phyloP scores from a whole-genome alignment of 2,797 vertebrate genomes.

The Menidia menidia region DNA sequence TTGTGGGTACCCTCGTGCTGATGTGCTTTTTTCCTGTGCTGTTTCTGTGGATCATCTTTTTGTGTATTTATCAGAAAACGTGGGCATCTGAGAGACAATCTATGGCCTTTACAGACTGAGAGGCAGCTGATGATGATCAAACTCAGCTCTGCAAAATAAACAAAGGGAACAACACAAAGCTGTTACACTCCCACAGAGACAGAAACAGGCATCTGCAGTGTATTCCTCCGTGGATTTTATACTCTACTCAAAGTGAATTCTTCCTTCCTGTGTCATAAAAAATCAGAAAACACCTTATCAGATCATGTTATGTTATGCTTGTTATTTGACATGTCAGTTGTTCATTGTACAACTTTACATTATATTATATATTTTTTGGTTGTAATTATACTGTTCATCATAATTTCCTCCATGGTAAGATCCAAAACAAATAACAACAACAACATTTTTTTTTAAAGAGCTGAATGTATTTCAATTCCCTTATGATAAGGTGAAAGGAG shows the following conservation, averaged over 20 bases:
- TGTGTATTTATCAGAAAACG: conserved; percentile 35
- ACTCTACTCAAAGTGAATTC: conserved; percentile 50
- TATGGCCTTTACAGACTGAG: conserved; percentile 40
- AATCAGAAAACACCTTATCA: conserved; percentile 51
- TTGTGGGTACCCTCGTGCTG: conserved; percentile 20
- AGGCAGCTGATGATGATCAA: conserved; percentile 54
- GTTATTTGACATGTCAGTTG: conserved; percentile 48
- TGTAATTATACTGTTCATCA: not conserved
- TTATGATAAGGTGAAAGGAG: not conserved
- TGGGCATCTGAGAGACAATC: conserved; percentile 35
- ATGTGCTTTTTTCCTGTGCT: conserved; percentile 19
- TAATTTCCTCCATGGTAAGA: not conserved
- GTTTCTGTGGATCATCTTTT: conserved; percentile 9
- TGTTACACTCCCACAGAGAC: conserved; percentile 37
- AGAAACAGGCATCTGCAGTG: conserved; percentile 26
- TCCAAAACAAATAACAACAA: not conserved
- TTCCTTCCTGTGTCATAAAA: conserved; percentile 43
- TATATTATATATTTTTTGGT: conserved; percentile 12
- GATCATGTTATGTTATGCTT: conserved; percentile 36
- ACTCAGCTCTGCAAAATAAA: conserved; percentile 47
- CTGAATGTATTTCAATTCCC: conserved; percentile 5
- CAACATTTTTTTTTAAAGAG: not conserved
- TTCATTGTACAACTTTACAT: conserved; percentile 23
- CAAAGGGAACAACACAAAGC: conserved; percentile 42
- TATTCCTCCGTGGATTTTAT: conserved; percentile 28